Conservation (phyloP, 2,113 vertebrate species). For the Herpailurus yagouaroundi region DNA sequence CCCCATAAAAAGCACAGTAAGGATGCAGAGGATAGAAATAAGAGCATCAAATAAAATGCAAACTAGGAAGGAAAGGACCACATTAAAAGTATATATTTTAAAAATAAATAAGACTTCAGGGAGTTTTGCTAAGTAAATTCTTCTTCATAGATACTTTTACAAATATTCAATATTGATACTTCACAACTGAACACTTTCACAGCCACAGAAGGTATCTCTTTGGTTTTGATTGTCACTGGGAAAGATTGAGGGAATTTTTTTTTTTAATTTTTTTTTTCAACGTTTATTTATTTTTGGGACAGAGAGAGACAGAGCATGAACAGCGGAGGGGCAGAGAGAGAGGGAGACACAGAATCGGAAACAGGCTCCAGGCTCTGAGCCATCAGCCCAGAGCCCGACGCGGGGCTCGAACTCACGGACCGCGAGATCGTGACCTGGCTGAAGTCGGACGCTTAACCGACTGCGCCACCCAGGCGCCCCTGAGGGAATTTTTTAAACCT, state of each 20-base stretch:
- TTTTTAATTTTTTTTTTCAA: too few relatives aligned
- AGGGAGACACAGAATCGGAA: too few relatives aligned
- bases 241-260: neutral
- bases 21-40: neutral
- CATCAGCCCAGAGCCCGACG: too few relatives aligned
- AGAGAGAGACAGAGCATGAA: too few relatives aligned
- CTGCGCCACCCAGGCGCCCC: too few relatives aligned
- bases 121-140: constrained; percentile 14
- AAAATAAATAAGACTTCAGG: neutral
- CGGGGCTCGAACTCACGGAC: too few relatives aligned
- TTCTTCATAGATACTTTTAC: neutral
- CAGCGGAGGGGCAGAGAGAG: too few relatives aligned
- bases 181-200: neutral
- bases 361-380: too few relatives aligned
- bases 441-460: too few relatives aligned
- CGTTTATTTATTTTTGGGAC: too few relatives aligned
- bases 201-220: neutral
- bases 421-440: too few relatives aligned
- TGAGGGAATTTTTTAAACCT: constrained; percentile 2
- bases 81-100: neutral
- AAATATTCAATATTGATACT: constrained; percentile 1
- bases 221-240: neutral
- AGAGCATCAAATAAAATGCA: neutral
- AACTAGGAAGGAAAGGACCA: neutral
- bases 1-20: neutral